Evolutionary conservation across 2,113 vertebrate genomes (phyloP), one percentile per base, ranked within the genome.

Genomic region (Scortum barcoo): DNA sequence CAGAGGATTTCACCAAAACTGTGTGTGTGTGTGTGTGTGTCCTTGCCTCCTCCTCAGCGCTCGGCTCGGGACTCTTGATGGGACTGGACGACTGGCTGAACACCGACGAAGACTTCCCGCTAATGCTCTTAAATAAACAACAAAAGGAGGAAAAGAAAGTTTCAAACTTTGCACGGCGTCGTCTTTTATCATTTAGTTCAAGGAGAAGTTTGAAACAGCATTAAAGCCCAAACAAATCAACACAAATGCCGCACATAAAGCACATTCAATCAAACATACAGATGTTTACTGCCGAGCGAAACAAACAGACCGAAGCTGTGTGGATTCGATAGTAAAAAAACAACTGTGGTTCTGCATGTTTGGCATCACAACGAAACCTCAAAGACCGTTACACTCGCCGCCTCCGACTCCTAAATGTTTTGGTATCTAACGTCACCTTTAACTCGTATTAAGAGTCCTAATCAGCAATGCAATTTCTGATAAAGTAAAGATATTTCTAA

Each of bases 51-150:
- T 89, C 86, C 51, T 85, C 69, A 2, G 44, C 12, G 42, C 86
- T 87, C 0, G 85, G 88, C 62, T 78, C 92, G 0, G 94, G 93
- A 66, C 91, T 95, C 94, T 95, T 95, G 36, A 85, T 28, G 0
- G 95, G 92, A 79, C 93, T 94, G 72, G 94, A 82, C 0, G 66
- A 71, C 5, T 89, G 92, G 88, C 95, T 96, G 91, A 91, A 90
- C 54, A 91, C 86, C 0, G 93, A 93, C 0, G 94, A 92, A 9
- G 91, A 86, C 58, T 91, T 86, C 53, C 88, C 76, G 33, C 91
- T 93, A 63, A 72, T 1, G 54, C 22, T 89, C 95, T 95, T 88
- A 36, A 88, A 78, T 7, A 13, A 68, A n/a, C n/a, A n/a, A n/a
- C n/a, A 0, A 17, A 68, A 5, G 1, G 30, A n/a, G 7, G 22